These are phyloP conservation scores for Pungitius pungitius DNA, from an alignment of 2,113 vertebrate genomes.

Conservation along the genomic window DNA sequence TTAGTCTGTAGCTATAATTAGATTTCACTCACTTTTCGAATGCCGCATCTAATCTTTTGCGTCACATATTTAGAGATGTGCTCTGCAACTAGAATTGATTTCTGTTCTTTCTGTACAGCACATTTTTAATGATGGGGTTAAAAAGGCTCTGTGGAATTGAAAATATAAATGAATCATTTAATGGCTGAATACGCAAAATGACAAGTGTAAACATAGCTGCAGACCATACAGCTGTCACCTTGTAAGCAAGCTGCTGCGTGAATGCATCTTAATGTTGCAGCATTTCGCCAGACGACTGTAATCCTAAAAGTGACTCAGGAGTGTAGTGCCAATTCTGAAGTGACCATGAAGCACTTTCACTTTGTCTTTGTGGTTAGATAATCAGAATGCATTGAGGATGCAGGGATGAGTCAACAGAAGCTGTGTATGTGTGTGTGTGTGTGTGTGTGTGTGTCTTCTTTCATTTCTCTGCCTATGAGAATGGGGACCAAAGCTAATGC, in stretches of 20 bases:
- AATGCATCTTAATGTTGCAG: constrained; percentile 18
- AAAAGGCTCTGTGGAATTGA: not conserved
- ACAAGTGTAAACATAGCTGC: constrained; percentile 4
- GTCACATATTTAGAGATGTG: not conserved
- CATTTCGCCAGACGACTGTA: constrained; percentile 29
- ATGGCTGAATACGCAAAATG: constrained; percentile 3
- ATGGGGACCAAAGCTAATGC: constrained; percentile 55
- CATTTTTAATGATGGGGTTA: not conserved
- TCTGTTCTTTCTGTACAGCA: not conserved
- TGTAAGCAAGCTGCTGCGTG: not conserved
- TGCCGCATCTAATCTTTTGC: not conserved
- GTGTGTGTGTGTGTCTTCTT: constrained; percentile 31
- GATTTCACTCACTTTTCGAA: not conserved
- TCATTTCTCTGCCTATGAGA: constrained; percentile 27
- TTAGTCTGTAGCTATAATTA: not conserved
- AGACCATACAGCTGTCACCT: constrained; percentile 5
- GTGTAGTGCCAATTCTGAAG: constrained; percentile 31
- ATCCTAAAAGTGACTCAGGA: constrained; percentile 33
- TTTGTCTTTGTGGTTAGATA: constrained; percentile 22
- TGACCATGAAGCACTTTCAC: constrained; percentile 23
- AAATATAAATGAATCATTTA: constrained; percentile 1
- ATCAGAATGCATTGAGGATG: constrained; percentile 45
- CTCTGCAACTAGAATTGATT: not conserved
- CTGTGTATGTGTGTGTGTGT: constrained; percentile 17
- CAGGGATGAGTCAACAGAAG: constrained; percentile 58